These are phyloP conservation scores for Catharus minimus DNA, from an alignment of 2,113 vertebrate species.

Conservation along the genomic window DNA sequence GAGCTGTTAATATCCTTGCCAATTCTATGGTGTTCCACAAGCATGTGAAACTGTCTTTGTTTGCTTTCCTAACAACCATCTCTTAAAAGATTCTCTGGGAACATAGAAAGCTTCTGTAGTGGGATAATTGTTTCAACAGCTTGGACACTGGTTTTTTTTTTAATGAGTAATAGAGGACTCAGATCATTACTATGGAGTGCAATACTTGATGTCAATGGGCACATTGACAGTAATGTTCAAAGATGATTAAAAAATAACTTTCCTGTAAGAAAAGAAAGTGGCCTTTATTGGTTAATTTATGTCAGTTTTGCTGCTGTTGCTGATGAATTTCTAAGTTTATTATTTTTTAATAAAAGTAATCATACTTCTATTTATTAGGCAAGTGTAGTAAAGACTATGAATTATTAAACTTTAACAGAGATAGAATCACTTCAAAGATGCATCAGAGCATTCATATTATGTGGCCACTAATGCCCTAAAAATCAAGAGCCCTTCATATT, in stretches of 20 bases:
- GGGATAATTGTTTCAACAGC: constrained; percentile 61
- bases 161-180: constrained; percentile 15
- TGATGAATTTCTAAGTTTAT: neutral
- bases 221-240: neutral
- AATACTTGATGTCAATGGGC: constrained; percentile 3
- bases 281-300: neutral
- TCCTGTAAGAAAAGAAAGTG: neutral
- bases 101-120: constrained; percentile 37
- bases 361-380: neutral
- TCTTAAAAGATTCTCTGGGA: constrained; percentile 57
- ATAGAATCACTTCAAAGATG: neutral
- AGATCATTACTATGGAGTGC: constrained; percentile 15
- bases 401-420: neutral
- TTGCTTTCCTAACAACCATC: constrained; percentile 64
- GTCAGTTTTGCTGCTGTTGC: neutral
- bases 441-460: neutral
- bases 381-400: neutral
- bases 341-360: constrained; percentile 5
- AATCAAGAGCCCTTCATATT: neutral
- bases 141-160: constrained; percentile 37
- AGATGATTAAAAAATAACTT: constrained; percentile 20
- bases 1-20: constrained; percentile 60
- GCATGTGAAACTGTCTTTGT: constrained; percentile 62
- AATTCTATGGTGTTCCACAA: constrained; percentile 16
- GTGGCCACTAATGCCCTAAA: neutral